Evolutionary conservation across 1,140 invertebrate genomes (phyloP), one percentile per base, ranked within the genome.

Genomic region (Pteromalus puparum): DNA sequence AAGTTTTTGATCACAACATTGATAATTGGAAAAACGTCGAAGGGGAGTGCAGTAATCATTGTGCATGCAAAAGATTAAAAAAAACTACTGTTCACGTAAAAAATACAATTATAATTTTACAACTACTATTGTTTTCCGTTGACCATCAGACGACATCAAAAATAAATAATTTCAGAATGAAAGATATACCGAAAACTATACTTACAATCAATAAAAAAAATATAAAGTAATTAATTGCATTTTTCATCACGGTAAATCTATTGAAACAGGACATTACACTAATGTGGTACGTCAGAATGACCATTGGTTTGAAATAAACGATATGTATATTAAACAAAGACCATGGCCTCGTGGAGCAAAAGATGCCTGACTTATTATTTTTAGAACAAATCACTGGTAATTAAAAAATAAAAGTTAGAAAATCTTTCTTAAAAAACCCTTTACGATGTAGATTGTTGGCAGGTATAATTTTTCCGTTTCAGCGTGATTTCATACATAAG

Each of bases 171-270:
- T 34, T 65, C 6, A 81, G 10, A 70, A 70, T 81, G 0, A 81
- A 81, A 24, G 79, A 46, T 10, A 28, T 70, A 26, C 79, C 79
- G 2, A 70, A 61, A 81, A 1, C 38, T 15, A 48, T 9, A 42
- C 18, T 81, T 26, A 26, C 0, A 18, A 72, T 81, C 1, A 70
- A 81, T 70, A 28, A 42, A 13, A 72, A 72, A 24, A 72, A 26
- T 80, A 46, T 65, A 72, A 70, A 72, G 79, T 81, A 4, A 21
- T 72, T 13, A 72, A 65, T 46, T 67, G 38, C 15, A 81, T 81
- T 70, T 81, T 81, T 18, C 79, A 81, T 30, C 28, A 70, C 26
- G 67, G 38, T 26, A 26, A 24, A 21, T 70, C 12, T 21, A 70
- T 72, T 72, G 6, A 38, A 24, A 24, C 13, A 28, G 79, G 79